Percentiles rank a stretch among this genome's conserved stretches.
Conservation (phyloP, 2,888 invertebrate genomes). For the Mythimna ferrago region DNA sequence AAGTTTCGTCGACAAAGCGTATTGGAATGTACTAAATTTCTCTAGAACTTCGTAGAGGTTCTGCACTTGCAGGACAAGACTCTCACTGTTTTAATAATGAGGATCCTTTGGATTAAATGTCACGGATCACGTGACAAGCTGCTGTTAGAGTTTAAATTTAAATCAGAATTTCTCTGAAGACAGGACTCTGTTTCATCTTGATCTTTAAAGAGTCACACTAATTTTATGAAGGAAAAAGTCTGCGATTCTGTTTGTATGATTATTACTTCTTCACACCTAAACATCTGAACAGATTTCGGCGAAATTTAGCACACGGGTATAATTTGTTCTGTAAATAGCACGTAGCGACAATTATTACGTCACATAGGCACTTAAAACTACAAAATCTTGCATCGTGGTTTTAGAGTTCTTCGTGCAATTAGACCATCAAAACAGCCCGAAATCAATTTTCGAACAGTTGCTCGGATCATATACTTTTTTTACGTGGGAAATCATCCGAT, state of each 20-base stretch:
- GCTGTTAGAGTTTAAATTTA: not conserved
- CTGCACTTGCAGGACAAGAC: not conserved
- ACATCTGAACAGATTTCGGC: no score
- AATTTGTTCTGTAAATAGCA: no score
- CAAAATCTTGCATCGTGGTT: not conserved
- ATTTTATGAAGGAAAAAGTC: no score
- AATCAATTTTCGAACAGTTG: not conserved
- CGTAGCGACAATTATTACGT: not conserved
- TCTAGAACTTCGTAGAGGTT: constrained; percentile 24
- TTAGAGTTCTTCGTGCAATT: not conserved
- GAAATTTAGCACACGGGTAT: no score
- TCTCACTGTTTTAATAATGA: constrained; percentile 33
- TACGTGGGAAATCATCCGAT: no score
- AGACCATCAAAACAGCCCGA: not conserved
- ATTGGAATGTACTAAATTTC: constrained; percentile 36
- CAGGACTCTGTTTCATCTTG: no score
- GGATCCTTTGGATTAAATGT: constrained; percentile 11
- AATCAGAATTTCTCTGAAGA: not conserved
- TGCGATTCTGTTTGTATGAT: no score
- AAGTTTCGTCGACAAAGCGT: constrained; percentile 28
- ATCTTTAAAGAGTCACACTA: no score
- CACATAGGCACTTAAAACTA: not conserved
- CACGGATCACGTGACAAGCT: not conserved
- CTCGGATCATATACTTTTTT: not conserved
- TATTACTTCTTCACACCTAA: no score